Evolutionary conservation across 2,888 invertebrate genomes (phyloP).

Genomic region (Ephialtes manifestator): DNA sequence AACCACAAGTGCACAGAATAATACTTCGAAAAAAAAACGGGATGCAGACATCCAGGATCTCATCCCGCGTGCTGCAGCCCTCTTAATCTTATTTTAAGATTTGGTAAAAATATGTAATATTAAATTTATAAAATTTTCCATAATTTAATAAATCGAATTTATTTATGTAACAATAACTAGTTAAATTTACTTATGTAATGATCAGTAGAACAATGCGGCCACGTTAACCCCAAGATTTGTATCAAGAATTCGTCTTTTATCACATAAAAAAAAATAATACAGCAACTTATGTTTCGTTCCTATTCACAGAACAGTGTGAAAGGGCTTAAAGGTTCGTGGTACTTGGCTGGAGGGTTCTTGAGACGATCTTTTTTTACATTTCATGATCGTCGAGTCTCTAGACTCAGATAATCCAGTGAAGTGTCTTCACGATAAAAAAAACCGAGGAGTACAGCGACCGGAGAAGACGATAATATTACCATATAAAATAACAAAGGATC

Average conservation of each 20-base stretch:
- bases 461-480: not conserved
- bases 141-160: too few relatives aligned
- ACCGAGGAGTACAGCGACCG: not conserved
- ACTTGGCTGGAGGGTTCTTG: not conserved
- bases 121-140: too few relatives aligned
- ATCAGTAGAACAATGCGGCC: not conserved
- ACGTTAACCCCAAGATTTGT: not conserved
- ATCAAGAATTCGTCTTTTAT: not conserved
- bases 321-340: not conserved
- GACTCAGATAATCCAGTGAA: not conserved
- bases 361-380: not conserved
- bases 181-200: too few relatives aligned
- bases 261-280: not conserved
- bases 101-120: too few relatives aligned
- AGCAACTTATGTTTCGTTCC: not conserved
- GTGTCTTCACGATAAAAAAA: not conserved
- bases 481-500: conserved; percentile 2
- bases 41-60: too few relatives aligned
- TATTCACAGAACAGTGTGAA: not conserved
- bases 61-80: too few relatives aligned
- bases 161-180: too few relatives aligned
- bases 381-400: not conserved
- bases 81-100: too few relatives aligned
- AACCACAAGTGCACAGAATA: too few relatives aligned
- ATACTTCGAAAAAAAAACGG: too few relatives aligned